Base-by-base conservation (phyloP, 1,140 invertebrate genomes). In the Eupeodes corollae region DNA sequence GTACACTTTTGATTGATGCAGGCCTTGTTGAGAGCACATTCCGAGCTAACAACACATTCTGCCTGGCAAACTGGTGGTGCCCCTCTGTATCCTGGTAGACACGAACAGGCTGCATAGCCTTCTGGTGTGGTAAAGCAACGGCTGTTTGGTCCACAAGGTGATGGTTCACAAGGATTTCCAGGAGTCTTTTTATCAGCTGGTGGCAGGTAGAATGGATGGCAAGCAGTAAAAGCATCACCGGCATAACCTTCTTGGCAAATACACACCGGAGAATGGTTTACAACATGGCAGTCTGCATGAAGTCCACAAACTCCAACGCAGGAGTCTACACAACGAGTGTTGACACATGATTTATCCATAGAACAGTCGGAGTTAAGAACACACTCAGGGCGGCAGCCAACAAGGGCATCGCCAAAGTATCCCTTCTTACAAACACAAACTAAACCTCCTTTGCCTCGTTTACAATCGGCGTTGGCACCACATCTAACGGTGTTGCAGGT, bases 221-320 rank as follows among this genome's bases (percentile, higher is more conserved):
- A 91, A 47, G 76, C 73, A 15, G 84, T 70, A 52, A 86, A 88
- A 19, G 88, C 85, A 76, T 91, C 83, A 42, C 88, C 87, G 34
- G 76, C 79, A 47, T 76, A 76, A 33, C 80, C 79, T 42, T 75
- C 68, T 31, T 80, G 76, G 54, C 88, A 91, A 54, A 75, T 84
- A 59, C 88, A 91, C 41, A 87, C 75, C 1, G 86, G 83, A 42
- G 79, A 75, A 58, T 90, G 87, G 57, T 87, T 87, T 1, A 84
- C 74, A 2, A 80, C 79, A 52, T 82, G 76, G 56, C 88, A 91
- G 18, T 78, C 70, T 11, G 88, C 83, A 58, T 78, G 78, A 38
- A 79, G 71, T 39, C 86, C 86, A 63, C 86, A 90, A n/a, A 80
- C 79, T 31, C 81, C 78, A 37, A 71, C 66, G 55, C 88, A 91